These are phyloP conservation scores for Macquaria ambigua DNA, from an alignment of 2,113 vertebrate genomes.

Conservation along the genomic window DNA sequence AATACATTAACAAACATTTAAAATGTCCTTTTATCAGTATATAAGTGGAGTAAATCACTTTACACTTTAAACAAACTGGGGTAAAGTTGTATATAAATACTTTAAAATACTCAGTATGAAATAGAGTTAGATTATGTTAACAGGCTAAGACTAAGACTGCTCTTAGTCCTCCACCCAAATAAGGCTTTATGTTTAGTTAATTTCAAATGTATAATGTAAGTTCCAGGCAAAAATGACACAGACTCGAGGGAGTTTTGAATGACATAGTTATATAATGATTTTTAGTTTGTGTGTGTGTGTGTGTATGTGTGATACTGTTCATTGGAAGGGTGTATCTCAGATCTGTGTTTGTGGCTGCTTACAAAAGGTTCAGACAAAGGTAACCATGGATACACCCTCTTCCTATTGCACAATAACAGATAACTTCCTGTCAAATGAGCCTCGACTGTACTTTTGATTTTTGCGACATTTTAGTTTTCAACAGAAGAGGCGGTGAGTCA, in stretches of 20 bases:
- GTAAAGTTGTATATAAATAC: background rate
- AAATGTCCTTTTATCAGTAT: background rate
- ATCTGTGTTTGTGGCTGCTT: slow-evolving; percentile 12
- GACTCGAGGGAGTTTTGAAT: slow-evolving; percentile 28
- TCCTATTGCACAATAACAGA: slow-evolving; percentile 65
- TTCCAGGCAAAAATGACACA: slow-evolving; percentile 33
- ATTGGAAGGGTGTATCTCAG: slow-evolving; percentile 34
- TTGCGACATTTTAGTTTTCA: slow-evolving; percentile 59
- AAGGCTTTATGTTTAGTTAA: too few relatives aligned
- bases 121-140: background rate
- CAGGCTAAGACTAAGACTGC: background rate
- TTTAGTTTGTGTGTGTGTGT: background rate
- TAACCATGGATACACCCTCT: slow-evolving; percentile 67
- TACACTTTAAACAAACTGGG: background rate
- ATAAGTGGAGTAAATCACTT: background rate
- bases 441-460: slow-evolving; percentile 50
- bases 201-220: background rate
- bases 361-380: slow-evolving; percentile 61
- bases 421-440: slow-evolving; percentile 64
- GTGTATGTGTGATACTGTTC: background rate
- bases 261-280: background rate
- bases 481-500: slow-evolving; percentile 63
- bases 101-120: background rate
- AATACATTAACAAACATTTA: background rate
- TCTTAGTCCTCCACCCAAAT: too few relatives aligned